Evolutionary conservation across 2,113 vertebrate species (phyloP), one percentile per base, ranked within the genome.

Genomic region (Scatophagus argus): DNA sequence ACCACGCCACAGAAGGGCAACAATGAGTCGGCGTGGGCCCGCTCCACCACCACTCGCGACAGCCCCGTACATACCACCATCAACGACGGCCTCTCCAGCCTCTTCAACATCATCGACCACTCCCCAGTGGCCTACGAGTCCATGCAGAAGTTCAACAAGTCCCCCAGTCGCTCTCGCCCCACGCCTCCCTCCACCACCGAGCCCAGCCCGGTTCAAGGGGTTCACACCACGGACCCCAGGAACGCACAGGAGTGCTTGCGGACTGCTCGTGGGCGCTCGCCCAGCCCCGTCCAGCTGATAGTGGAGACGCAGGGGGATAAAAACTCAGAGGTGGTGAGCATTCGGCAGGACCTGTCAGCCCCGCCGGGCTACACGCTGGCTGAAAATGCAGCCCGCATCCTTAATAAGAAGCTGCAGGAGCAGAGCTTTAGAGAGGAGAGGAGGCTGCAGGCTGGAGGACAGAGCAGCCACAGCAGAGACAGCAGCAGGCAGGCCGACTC

Each of bases 101-200:
- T 99, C 85, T 99, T 99, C 92, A 99, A 96, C 92, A 99, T 99
- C 90, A 98, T 99, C 23, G 98, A 99, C 93, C 98, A 99, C 84
- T 97, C 95, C 8, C 97, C 97, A 0, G 93, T 95, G 43, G 93
- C 84, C 65, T 96, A 94, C 36, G 98, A 98, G 74, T 65, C 93
- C 78, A 84, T 94, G 46, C 96, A 95, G 88, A 99, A 97, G 93
- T 96, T 96, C 76, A 88, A 92, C 54, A 95, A 95, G 79, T 96
- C 97, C 4, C 94, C 94, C n/a, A 96, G 95, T 75, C 94, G 95
- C 71, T 95, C 96, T 31, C 95, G 94, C 31, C 94, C 97, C 3
- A 90, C 91, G 5, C 81, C 81, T 0, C 84, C 88, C 21, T 38
- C 79, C 81, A 73, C 75, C 60, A 13, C 84, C 2, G 92, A 93